These are phyloP conservation scores for Pampusana beccarii DNA, from an alignment of 2,113 vertebrate genomes.

Conservation along the genomic window DNA sequence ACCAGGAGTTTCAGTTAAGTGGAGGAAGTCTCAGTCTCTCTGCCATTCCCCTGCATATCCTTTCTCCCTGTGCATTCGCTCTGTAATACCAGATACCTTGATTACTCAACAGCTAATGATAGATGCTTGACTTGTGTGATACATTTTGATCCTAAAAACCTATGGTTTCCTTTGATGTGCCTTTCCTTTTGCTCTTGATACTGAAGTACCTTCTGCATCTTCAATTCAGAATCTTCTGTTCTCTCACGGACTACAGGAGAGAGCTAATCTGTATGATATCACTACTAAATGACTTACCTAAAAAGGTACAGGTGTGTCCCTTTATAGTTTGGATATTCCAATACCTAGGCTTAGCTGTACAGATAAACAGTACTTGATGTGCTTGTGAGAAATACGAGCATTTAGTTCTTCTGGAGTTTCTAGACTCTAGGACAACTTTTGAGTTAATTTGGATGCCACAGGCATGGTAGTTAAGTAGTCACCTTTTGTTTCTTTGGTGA, in stretches of 20 bases:
- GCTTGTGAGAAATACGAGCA: background rate
- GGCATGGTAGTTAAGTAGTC: background rate
- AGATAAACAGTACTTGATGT: background rate
- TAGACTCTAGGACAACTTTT: background rate
- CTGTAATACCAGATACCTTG: background rate
- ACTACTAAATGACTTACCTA: background rate
- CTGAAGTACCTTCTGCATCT: background rate
- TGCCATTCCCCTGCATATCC: background rate
- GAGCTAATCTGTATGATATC: rapidly evolving
- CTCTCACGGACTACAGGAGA: rapidly evolving
- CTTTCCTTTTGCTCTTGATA: background rate
- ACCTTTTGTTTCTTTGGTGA: background rate
- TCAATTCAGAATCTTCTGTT: background rate
- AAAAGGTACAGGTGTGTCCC: background rate
- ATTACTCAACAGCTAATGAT: background rate
- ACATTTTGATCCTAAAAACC: background rate
- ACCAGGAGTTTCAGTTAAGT: background rate
- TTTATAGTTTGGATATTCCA: background rate
- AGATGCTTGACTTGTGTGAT: background rate
- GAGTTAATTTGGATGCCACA: background rate
- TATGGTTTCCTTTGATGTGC: background rate
- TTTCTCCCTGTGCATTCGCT: background rate
- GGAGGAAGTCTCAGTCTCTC: background rate
- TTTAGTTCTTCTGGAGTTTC: background rate
- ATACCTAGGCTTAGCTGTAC: background rate